Conservation (phyloP, 2,797 vertebrate genomes). For the Luscinia megarhynchos region DNA sequence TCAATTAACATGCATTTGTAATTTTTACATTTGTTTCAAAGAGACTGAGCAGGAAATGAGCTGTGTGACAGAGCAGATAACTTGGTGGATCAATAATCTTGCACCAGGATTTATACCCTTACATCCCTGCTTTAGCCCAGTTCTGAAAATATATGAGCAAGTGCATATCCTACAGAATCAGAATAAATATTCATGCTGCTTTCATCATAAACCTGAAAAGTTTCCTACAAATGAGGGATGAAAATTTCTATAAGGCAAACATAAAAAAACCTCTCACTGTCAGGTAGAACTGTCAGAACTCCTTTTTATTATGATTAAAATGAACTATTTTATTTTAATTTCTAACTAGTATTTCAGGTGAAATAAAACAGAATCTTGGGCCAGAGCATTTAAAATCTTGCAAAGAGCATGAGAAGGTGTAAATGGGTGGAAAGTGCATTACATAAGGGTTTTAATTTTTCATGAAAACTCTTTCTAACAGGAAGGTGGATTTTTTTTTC, state of each 20-base stretch:
- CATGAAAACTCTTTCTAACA: background rate
- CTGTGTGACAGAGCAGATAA: background rate
- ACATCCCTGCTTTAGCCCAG: background rate
- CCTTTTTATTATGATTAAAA: background rate
- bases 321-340: background rate
- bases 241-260: background rate
- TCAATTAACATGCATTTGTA: background rate
- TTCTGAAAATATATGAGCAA: background rate
- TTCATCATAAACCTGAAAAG: background rate
- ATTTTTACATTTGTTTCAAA: background rate
- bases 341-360: background rate
- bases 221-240: background rate
- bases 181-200: background rate
- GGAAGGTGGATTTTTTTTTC: background rate
- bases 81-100: background rate
- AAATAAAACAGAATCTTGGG: background rate
- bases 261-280: rapidly evolving
- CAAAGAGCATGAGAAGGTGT: background rate
- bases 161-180: background rate
- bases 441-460: background rate
- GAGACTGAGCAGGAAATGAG: background rate
- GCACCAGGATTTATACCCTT: background rate
- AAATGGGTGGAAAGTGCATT: background rate
- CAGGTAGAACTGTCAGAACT: background rate
- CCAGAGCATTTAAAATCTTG: background rate